Conservation (phyloP, 2,888 invertebrate genomes). For the Pristionchus mayeri region DNA sequence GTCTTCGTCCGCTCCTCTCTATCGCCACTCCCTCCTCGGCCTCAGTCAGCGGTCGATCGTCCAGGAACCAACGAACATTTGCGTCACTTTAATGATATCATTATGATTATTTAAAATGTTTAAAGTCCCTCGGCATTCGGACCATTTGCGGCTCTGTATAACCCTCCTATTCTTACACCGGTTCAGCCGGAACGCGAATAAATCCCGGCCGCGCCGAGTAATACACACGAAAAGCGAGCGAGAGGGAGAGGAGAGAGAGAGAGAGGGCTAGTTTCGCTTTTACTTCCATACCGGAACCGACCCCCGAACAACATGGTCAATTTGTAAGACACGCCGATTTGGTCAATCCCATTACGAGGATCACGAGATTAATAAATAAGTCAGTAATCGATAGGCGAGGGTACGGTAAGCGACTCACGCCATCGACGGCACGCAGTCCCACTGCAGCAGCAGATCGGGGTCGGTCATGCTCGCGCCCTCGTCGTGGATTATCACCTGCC, state of each 20-base stretch:
- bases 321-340: no score
- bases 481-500: slow-evolving; percentile 43
- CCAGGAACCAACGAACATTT: slow-evolving; percentile 59
- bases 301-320: background rate
- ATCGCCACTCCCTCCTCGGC: slow-evolving; percentile 53
- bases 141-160: background rate
- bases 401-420: slow-evolving; percentile 21
- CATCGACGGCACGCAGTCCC: slow-evolving; percentile 50
- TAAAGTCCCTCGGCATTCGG: background rate
- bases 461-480: background rate
- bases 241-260: slow-evolving; percentile 16
- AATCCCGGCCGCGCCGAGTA: slow-evolving; percentile 8
- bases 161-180: slow-evolving; percentile 11
- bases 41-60: slow-evolving; percentile 56
- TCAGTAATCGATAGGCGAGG: background rate
- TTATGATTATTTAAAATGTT: no score
- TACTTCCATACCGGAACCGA: slow-evolving; percentile 34
- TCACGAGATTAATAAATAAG: background rate
- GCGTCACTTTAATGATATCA: slow-evolving; percentile 51
- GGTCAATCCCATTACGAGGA: background rate
- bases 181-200: slow-evolving; percentile 17
- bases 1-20: slow-evolving; percentile 39
- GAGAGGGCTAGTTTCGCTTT: slow-evolving; percentile 43
- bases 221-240: slow-evolving; percentile 37
- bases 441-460: slow-evolving; percentile 8